These are phyloP conservation scores for Xiphophorus hellerii DNA, from an alignment of 2,113 vertebrate genomes.

Conservation along the genomic window DNA sequence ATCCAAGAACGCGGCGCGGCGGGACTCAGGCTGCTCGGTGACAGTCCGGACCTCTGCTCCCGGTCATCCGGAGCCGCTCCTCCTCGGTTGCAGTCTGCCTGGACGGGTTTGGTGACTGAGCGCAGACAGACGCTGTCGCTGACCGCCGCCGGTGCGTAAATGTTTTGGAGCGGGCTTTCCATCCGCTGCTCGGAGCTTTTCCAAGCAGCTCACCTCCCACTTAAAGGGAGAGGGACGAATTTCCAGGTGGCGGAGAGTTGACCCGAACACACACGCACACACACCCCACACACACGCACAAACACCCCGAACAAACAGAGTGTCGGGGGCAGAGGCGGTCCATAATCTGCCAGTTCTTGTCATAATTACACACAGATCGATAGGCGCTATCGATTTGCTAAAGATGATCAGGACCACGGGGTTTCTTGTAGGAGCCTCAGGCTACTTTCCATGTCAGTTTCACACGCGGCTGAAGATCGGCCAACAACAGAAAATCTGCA, in stretches of 20 bases:
- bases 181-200: conserved; percentile 39
- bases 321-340: not conserved
- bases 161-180: conserved; percentile 59
- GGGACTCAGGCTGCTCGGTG: conserved; percentile 13
- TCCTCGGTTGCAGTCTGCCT: not conserved
- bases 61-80: conserved; percentile 4
- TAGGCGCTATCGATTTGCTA: not conserved
- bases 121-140: not conserved
- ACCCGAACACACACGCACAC: not conserved
- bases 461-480: too few species aligned
- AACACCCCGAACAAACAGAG: not conserved
- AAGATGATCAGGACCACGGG: not conserved
- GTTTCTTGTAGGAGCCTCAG: not conserved
- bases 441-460: too few species aligned
- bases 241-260: conserved; percentile 53
- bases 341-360: conserved; percentile 3
- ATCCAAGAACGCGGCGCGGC: conserved; percentile 24
- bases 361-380: conserved; percentile 11
- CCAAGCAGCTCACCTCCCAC: conserved; percentile 79
- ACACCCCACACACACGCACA: too few species aligned
- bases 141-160: conserved; percentile 44
- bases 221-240: conserved; percentile 82
- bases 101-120: not conserved
- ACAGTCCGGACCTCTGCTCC: conserved; percentile 9
- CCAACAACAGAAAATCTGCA: too few species aligned